phyloP scores from a whole-genome alignment of 2,113 vertebrate species.

The Eulemur rufifrons region DNA sequence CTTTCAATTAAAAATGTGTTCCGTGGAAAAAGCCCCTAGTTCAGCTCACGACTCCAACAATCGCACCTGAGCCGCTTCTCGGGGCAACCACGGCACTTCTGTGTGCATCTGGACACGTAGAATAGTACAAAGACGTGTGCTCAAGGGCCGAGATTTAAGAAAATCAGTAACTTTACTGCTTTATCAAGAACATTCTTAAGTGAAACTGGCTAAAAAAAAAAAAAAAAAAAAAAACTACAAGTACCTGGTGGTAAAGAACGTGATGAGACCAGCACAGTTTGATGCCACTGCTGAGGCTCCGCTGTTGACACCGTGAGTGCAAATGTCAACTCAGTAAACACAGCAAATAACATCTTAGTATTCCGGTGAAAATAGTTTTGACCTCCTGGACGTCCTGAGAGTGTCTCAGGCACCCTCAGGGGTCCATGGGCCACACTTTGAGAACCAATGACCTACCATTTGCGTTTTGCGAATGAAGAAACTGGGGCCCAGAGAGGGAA shows the following conservation, averaged over 20 bases:
- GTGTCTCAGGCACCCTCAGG: accelerated
- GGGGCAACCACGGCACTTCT: not conserved
- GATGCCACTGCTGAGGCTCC: not conserved
- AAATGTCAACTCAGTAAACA: not conserved
- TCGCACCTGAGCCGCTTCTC: not conserved
- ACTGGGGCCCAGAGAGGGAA: not conserved
- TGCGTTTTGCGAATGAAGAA: not conserved
- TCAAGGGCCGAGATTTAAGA: not conserved
- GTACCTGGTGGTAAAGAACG: not conserved
- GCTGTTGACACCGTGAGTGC: not conserved
- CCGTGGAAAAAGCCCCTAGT: not conserved
- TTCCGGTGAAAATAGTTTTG: not conserved
- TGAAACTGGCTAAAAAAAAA: not conserved
- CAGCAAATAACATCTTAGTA: not conserved
- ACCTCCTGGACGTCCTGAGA: not conserved
- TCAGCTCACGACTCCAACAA: not conserved
- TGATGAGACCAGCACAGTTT: not conserved
- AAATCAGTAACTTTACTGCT: not conserved
- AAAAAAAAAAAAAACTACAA: no score
- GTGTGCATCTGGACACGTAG: not conserved
- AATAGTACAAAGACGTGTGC: not conserved
- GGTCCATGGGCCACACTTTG: not conserved
- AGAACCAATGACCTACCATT: not conserved
- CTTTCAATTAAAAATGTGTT: not conserved
- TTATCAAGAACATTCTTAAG: not conserved